Conservation (phyloP, 2,888 invertebrate genomes). For the Phengaris alcon region DNA sequence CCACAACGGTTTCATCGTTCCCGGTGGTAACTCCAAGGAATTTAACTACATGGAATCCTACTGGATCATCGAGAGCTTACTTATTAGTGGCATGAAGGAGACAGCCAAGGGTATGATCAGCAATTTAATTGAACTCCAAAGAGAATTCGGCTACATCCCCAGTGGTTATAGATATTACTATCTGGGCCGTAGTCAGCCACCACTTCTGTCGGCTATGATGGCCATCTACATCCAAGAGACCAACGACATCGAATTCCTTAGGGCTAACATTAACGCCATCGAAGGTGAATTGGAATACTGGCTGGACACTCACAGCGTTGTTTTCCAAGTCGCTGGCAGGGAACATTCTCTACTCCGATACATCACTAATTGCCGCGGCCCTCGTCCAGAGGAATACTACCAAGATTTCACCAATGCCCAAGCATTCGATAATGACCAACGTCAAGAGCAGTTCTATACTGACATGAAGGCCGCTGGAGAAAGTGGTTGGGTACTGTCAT, state of each 20-base stretch:
- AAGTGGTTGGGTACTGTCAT: constrained; percentile 93
- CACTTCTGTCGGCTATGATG: constrained; percentile 85
- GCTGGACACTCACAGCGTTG: constrained; percentile 77
- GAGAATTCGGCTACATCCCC: constrained; percentile 84
- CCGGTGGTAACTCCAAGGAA: constrained; percentile 85
- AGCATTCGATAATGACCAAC: constrained; percentile 60
- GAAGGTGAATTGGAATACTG: constrained; percentile 84
- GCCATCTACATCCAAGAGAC: constrained; percentile 83
- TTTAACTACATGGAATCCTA: constrained; percentile 94
- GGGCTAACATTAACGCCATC: constrained; percentile 74
- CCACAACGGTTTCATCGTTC: constrained; percentile 83
- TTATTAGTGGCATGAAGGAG: constrained; percentile 86
- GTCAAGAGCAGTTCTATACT: constrained; percentile 79
- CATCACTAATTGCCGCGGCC: constrained; percentile 79
- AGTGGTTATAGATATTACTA: constrained; percentile 92
- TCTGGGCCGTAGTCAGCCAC: constrained; percentile 84
- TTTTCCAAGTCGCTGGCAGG: constrained; percentile 69
- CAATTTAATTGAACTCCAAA: constrained; percentile 85
- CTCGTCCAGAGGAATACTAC: constrained; percentile 85
- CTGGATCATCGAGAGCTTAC: constrained; percentile 90
- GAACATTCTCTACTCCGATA: constrained; percentile 80
- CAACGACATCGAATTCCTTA: constrained; percentile 81
- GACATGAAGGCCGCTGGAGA: constrained; percentile 89
- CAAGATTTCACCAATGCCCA: constrained; percentile 81
- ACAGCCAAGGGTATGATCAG: constrained; percentile 87